A percentile compares a stretch with the other conserved stretches of the same genome.
Conservation (phyloP, 2,888 invertebrate species). For the Aphidoletes aphidimyza region DNA sequence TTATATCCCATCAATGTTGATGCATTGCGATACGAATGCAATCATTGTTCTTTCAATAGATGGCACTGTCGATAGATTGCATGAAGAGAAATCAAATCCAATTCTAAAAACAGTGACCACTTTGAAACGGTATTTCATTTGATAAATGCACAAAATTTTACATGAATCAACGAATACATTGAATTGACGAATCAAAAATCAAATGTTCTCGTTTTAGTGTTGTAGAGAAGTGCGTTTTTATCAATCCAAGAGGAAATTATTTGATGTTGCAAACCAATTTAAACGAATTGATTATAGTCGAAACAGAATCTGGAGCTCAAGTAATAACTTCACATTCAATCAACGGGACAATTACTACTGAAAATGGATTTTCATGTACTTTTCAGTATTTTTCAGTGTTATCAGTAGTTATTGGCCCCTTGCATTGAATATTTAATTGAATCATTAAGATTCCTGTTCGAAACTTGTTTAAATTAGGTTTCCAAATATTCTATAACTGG, state of each 20-base stretch:
- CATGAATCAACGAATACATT: too few species aligned
- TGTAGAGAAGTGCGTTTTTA: not conserved
- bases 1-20: not conserved
- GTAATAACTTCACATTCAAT: too few species aligned
- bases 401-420: too few species aligned
- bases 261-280: slow-evolving; percentile 16
- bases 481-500: not conserved
- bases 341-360: too few species aligned
- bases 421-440: too few species aligned
- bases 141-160: not conserved
- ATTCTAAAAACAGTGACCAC: not conserved
- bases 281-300: not conserved
- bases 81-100: not conserved
- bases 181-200: not conserved
- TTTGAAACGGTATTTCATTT: not conserved
- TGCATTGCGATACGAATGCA: not conserved
- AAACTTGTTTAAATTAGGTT: not conserved
- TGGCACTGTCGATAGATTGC: slow-evolving; percentile 7
- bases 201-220: not conserved
- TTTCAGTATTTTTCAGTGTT: too few species aligned
- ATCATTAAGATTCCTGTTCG: too few species aligned
- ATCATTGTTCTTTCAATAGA: not conserved
- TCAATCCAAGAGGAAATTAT: not conserved
- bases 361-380: too few species aligned
- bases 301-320: not conserved